Base-by-base conservation (phyloP, 2,888 invertebrate genomes). In the Zhengitettix transpicula region DNA sequence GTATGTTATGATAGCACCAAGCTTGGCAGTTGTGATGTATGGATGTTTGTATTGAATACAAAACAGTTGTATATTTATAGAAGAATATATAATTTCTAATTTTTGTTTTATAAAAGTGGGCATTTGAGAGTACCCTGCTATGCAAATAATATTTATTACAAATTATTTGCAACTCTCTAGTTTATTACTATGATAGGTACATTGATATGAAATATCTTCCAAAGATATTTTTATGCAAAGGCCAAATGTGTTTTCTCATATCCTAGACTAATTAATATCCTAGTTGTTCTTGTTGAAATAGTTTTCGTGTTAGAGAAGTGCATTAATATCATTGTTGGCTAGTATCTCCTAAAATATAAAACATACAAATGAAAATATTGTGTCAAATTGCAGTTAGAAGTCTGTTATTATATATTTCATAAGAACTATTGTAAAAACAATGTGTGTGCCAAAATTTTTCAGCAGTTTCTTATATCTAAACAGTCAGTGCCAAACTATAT, bases 241-340 rank as follows among this genome's bases (percentile, higher is more conserved):
- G 28, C 16, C 9, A 28, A 16, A 28, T 42, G 57, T 47, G 12
- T 47, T 47, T 47, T 47, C 47, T 47, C 47, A 47, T 47, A 47
- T 47, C 14, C 47, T 47, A 47, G n/a, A 47, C 14, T 47, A 47
- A 47, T 14, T 60, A 17, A 52, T 57, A 60, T 59, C 40, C 53
- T 40, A 42, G 60, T 60, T 60, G 57, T 42, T 56, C 53, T 57
- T 55, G 40, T 56, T 55, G 56, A 41, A n/a, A 40, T 57, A 56
- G 28, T 60, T 57, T n/a, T 56, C 47, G 47, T 47, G 47, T 53
- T 16, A 53, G 15, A 28, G 12, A 28, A n/a, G 40, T 54, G 17
- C 16, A 51, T 51, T 51, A 16, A 16, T 51, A 51, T n/a, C 51
- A 51, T 51, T 15, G 51, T 51, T n/a, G 16, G n/a, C 10, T 54